phyloP scores from a whole-genome alignment of 2,888 invertebrate species.

The Parnassius mnemosyne region DNA sequence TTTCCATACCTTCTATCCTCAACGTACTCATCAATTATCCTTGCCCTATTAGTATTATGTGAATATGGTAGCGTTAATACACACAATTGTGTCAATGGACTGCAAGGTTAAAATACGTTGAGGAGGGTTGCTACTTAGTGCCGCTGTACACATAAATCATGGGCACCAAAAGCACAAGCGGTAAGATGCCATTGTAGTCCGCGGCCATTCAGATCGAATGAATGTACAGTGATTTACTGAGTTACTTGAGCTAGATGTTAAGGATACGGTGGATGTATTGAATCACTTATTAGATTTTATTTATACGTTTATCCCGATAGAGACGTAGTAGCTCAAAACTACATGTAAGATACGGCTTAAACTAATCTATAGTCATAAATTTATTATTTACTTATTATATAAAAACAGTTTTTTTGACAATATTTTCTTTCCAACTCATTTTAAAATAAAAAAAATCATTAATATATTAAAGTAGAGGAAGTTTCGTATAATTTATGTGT shows the following conservation, averaged over 20 bases:
- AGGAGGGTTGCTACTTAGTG: background rate
- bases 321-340: no score
- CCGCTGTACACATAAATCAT: constrained; percentile 17
- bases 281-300: background rate
- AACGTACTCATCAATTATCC: no score
- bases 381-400: no score
- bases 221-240: constrained; percentile 13
- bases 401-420: no score
- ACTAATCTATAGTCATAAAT: no score
- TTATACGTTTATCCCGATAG: no score
- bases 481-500: no score
- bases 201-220: background rate
- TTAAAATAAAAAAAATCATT: no score
- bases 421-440: no score
- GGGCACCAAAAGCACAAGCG: constrained; percentile 5
- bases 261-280: background rate
- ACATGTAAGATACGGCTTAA: no score
- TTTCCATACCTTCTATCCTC: no score
- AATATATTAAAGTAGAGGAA: no score
- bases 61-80: background rate
- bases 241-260: background rate
- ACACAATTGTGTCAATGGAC: background rate
- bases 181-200: constrained; percentile 14
- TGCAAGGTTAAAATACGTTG: background rate
- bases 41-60: background rate